A percentile compares a stretch with the other conserved stretches of the same genome.
Conservation (phyloP, 2,797 vertebrate genomes). For the Bovichtus diacanthus region DNA sequence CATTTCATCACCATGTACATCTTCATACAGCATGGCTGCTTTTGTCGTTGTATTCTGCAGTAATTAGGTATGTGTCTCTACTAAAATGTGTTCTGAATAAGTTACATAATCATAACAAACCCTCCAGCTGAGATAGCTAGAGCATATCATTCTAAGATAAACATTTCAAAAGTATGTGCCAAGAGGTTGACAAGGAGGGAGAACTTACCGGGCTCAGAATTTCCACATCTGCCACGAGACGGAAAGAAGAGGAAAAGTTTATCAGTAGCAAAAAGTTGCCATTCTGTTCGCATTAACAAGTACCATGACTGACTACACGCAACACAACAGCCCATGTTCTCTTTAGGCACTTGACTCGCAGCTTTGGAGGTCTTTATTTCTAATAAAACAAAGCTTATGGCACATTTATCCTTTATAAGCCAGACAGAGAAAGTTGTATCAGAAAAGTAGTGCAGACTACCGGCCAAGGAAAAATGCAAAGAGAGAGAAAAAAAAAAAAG, state of each 20-base stretch:
- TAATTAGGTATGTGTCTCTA: conserved; percentile 50
- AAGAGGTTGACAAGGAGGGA: conserved; percentile 45
- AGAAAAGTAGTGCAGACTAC: conserved; percentile 34
- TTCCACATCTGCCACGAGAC: conserved; percentile 77
- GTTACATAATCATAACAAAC: conserved; percentile 68
- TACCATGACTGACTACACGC: conserved; percentile 21
- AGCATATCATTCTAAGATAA: conserved; percentile 68
- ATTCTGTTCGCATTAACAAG: conserved; percentile 58
- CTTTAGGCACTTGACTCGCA: conserved; percentile 34
- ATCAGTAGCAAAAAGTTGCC: conserved; percentile 61
- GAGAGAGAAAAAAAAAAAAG: conserved; percentile 39
- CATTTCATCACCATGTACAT: conserved; percentile 34
- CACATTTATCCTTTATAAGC: conserved; percentile 52
- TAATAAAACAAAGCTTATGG: conserved; percentile 69
- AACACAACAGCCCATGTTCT: conserved; percentile 37
- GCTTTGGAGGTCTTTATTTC: conserved; percentile 61
- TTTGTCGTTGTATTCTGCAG: conserved; percentile 29
- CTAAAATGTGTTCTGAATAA: conserved; percentile 67
- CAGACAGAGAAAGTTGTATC: conserved; percentile 21
- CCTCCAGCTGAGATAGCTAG: conserved; percentile 65
- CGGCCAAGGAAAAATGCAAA: conserved; percentile 46
- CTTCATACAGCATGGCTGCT: conserved; percentile 18
- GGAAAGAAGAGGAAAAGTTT: conserved; percentile 57
- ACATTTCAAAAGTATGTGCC: conserved; percentile 69
- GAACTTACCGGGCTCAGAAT: conserved; percentile 78